phyloP scores from a whole-genome alignment of 2,113 vertebrate species.

The Pituophis catenifer region DNA sequence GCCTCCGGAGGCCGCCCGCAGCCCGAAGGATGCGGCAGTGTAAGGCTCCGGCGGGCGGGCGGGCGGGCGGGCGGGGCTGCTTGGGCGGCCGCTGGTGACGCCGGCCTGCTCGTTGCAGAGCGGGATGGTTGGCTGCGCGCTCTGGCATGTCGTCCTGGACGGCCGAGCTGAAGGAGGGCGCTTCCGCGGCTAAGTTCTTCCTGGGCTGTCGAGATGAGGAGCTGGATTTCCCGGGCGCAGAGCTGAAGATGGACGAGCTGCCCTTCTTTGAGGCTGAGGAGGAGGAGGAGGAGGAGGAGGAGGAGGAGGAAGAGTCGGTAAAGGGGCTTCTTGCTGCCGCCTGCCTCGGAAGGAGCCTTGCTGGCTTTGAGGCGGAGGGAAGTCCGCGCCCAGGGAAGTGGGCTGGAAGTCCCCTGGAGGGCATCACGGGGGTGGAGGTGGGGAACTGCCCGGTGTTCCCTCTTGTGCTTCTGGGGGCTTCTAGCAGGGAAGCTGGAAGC shows the following conservation, averaged over 20 bases:
- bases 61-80: not conserved
- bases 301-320: not conserved
- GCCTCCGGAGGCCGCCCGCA: not conserved
- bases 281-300: constrained; percentile 27
- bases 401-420: not conserved
- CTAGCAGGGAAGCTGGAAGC: not conserved
- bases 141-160: constrained; percentile 93
- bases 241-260: constrained; percentile 84
- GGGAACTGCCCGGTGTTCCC: not conserved
- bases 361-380: too few relatives aligned
- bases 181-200: constrained; percentile 87
- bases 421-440: not conserved
- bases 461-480: not conserved
- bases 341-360: not conserved
- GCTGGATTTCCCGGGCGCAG: constrained; percentile 80
- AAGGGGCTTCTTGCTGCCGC: not conserved
- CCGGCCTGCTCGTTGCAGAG: constrained; percentile 59
- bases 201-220: constrained; percentile 94
- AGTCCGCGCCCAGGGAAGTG: not conserved
- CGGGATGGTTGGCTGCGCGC: constrained; percentile 76
- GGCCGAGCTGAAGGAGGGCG: constrained; percentile 83
- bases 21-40: not conserved
- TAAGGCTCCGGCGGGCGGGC: not conserved
- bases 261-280: constrained; percentile 87
- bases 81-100: not conserved